These are phyloP conservation scores for Drosophila arizonae DNA, from an alignment of 1,140 invertebrate species.

Conservation along the genomic window DNA sequence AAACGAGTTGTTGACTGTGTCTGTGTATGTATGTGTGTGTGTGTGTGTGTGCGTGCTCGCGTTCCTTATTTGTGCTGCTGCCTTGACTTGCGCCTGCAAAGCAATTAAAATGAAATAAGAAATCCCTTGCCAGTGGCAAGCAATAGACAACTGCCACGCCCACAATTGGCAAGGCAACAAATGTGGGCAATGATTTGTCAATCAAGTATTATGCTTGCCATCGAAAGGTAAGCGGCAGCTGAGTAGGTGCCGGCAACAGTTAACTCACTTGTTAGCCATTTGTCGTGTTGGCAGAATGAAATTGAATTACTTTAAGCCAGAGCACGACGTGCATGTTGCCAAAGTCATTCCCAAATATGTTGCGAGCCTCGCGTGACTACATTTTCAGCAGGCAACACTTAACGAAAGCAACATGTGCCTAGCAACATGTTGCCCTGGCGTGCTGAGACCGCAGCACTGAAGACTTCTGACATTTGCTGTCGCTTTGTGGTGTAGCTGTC, in stretches of 20 bases:
- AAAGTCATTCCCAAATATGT: background rate
- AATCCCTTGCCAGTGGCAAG: slow-evolving; percentile 29
- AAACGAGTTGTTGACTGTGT: slow-evolving; percentile 36
- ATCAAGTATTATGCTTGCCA: slow-evolving; percentile 51
- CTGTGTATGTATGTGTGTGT: slow-evolving; percentile 10
- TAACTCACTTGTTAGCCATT: slow-evolving; percentile 33
- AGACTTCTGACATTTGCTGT: background rate
- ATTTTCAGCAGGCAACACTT: slow-evolving; percentile 35
- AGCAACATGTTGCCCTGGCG: background rate
- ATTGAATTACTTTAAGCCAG: background rate
- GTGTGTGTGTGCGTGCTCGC: slow-evolving; percentile 1
- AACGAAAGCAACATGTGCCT: slow-evolving; percentile 36
- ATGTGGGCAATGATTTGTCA: slow-evolving; percentile 49
- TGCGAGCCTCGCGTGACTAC: background rate
- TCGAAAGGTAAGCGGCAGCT: too few species aligned
- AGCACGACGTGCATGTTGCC: background rate
- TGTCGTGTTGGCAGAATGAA: background rate
- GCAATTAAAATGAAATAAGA: slow-evolving; percentile 74
- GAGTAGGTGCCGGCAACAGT: slow-evolving; percentile 36
- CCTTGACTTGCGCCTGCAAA: slow-evolving; percentile 51
- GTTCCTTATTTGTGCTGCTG: slow-evolving; percentile 21
- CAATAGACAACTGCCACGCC: slow-evolving; percentile 1
- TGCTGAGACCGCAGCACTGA: background rate
- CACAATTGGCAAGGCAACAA: background rate
- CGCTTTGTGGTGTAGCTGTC: background rate